Conservation (phyloP, 2,113 vertebrate genomes). For the Anolis carolinensis region DNA sequence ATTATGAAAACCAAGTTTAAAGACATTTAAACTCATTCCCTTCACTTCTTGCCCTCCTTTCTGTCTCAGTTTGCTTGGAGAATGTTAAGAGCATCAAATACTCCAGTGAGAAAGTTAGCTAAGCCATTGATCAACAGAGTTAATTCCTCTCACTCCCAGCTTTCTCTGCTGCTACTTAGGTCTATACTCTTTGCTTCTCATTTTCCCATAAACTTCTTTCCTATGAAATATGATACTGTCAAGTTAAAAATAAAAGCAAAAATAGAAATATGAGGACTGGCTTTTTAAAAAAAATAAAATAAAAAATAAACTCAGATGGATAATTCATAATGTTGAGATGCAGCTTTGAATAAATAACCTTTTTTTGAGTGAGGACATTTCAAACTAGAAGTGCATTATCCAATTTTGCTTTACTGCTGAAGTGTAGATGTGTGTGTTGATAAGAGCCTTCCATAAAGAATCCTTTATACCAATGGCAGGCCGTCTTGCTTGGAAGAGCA, state of each 20-base stretch:
- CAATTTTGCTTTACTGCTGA: constrained; percentile 24
- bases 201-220: neutral
- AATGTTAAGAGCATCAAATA: neutral
- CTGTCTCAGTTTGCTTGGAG: neutral
- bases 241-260: constrained; percentile 30
- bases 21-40: neutral
- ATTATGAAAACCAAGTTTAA: neutral
- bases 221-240: constrained; percentile 12
- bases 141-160: neutral
- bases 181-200: neutral
- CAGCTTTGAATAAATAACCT: constrained; percentile 27
- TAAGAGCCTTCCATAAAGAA: constrained; percentile 38
- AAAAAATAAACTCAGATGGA: constrained; percentile 13
- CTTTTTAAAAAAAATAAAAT: constrained; percentile 6
- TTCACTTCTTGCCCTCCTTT: neutral
- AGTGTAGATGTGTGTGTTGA: constrained; percentile 15
- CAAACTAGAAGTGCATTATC: constrained; percentile 31
- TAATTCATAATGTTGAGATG: constrained; percentile 29
- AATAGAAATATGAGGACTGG: neutral
- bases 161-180: neutral
- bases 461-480: constrained; percentile 26
- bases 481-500: constrained; percentile 14
- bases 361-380: constrained; percentile 23
- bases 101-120: constrained; percentile 5
- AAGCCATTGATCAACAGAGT: neutral